Base-by-base conservation (phyloP, 2,888 invertebrate genomes). In the Rhamnusium bicolor region DNA sequence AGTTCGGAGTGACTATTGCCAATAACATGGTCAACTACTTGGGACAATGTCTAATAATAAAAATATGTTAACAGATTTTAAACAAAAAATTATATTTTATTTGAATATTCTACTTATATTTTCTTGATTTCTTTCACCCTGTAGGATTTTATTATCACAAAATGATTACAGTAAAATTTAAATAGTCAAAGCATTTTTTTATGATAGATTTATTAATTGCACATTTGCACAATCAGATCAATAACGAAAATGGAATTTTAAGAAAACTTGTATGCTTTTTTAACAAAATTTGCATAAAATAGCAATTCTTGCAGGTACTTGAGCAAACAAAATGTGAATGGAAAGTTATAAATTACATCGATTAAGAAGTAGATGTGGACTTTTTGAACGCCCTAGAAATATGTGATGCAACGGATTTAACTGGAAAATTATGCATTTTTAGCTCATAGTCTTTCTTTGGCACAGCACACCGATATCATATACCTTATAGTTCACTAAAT, bases 321-420 rank as follows among this genome's bases (percentile, higher is more conserved):
- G 72, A 47, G 73, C 74, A 79, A 77, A 77, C 77, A 79, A 69
- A 78, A 73, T 71, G 69, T 58, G 73, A 75, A 75, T 69, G 73
- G 62, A 75, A 78, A 75, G 74, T 74, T 77, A 79, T 77, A 80
- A 75, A 80, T 80, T 75, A 78, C 73, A 77, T 79, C 79, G 79
- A 73, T 77, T 72, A 72, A 19, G 67, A 27, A 72, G 73, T 74
- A 77, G 72, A 75, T 74, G 75, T 77, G 75, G 69, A 71, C 73
- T 69, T 32, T 58, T 62, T 46, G 63, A 76, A 70, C 69, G 69
- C 69, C 58, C 19, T 56, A 67, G 72, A 53, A 76, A 74, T 75
- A 75, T 70, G 70, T 62, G 62, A 71, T 61, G 70, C 54, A 49
- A 60, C 68, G 68, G 66, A 65, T 58, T 75, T 75, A 72, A 72